These are phyloP conservation scores for Phoenicopterus ruber DNA, from an alignment of 2,113 vertebrate genomes.

Conservation along the genomic window DNA sequence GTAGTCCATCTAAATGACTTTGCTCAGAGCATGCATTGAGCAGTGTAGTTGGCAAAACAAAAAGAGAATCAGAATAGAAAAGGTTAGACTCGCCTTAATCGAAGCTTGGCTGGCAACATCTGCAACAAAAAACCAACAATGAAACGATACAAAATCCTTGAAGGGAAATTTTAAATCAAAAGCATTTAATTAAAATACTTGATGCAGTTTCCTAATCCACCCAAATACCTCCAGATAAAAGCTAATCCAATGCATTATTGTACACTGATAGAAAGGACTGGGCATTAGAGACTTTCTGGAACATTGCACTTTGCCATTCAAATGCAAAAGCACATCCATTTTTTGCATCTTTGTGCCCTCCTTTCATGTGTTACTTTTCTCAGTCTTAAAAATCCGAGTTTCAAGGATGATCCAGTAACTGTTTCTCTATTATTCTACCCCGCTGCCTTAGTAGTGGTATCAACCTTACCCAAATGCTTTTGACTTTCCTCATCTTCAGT, in stretches of 20 bases:
- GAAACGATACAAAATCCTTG: slow-evolving; percentile 1
- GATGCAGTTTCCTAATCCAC: slow-evolving; percentile 20
- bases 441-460: background rate
- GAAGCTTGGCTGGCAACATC: slow-evolving; percentile 64
- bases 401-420: background rate
- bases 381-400: background rate
- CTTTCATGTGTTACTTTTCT: background rate
- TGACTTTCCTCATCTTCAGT: background rate
- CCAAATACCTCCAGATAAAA: slow-evolving; percentile 42
- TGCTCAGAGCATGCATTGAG: slow-evolving; percentile 10
- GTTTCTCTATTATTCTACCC: background rate
- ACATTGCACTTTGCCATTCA: background rate
- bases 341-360: background rate
- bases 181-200: slow-evolving; percentile 33
- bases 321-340: background rate
- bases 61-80: slow-evolving; percentile 33
- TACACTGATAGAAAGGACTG: background rate
- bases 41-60: background rate
- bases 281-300: background rate
- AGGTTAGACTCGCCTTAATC: slow-evolving; percentile 59
- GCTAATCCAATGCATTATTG: slow-evolving; percentile 31
- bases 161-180: slow-evolving; percentile 20
- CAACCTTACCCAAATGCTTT: background rate
- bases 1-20: background rate
- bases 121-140: slow-evolving; percentile 39